These are phyloP conservation scores for Incurvaria masculella DNA, from an alignment of 2,888 invertebrate genomes.

Conservation along the genomic window DNA sequence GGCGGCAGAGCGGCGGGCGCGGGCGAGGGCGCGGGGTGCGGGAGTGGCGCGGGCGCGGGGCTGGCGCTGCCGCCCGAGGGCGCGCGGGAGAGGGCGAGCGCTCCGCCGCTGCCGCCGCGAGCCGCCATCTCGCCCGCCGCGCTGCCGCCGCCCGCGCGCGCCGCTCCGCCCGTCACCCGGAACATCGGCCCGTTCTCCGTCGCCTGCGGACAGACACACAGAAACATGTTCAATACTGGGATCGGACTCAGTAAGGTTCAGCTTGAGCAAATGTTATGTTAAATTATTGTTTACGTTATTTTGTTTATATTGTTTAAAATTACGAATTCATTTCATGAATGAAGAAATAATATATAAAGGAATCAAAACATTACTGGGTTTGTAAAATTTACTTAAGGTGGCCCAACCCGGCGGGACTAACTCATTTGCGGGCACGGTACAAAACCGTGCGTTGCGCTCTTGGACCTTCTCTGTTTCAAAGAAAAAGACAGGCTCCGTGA, in stretches of 20 bases:
- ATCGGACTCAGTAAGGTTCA: neutral
- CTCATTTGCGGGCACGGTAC: no score
- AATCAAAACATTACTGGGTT: no score
- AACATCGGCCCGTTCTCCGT: constrained; percentile 47
- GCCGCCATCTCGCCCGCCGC: constrained; percentile 59
- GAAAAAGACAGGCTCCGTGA: no score
- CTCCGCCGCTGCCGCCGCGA: constrained; percentile 63
- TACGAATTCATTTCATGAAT: no score
- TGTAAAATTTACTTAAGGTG: no score
- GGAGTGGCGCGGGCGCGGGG: constrained; percentile 64
- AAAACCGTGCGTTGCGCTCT: no score
- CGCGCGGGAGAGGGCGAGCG: constrained; percentile 60
- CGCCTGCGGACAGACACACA: constrained; percentile 27
- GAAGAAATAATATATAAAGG: no score
- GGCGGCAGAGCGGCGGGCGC: constrained; percentile 67
- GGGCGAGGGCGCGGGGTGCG: constrained; percentile 66
- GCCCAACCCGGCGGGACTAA: no score
- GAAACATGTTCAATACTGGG: neutral
- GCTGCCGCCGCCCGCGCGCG: constrained; percentile 69
- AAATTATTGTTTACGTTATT: no score
- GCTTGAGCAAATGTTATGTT: no score
- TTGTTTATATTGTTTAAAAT: no score
- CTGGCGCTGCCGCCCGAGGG: constrained; percentile 59
- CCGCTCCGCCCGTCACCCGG: constrained; percentile 64
- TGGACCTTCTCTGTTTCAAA: no score